Base-by-base conservation (phyloP, 2,797 vertebrate genomes). In the Apodemus agrarius region DNA sequence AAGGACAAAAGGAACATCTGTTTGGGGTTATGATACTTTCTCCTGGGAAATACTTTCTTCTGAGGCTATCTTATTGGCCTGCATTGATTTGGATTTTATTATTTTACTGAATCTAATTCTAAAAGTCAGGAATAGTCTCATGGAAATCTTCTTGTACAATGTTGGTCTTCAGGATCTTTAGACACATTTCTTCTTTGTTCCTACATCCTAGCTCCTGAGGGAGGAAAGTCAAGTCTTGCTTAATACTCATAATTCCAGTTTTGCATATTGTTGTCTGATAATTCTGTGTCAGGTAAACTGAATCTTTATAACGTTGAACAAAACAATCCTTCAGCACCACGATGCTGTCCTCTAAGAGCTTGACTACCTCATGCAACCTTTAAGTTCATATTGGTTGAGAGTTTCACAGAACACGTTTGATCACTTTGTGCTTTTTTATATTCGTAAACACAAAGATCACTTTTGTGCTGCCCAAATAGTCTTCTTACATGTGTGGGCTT, bases 1-100 rank as follows among this genome's bases (percentile, higher is more conserved):
- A 88, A 72, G 57, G 84, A 91, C 92, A 94, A 96, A 90, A 72
- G 43, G 84, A 92, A 91, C 92, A 92, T 69, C 82, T 95, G 88
- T 90, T 93, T 80, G 57, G 61, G 26, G 87, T 92, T 90, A 79
- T 22, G 46, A 52, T 79, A 85, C 79, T 94, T 46, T 95, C 83
- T 96, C 54, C 52, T n/a, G 59, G 86, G 29, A 19, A 90, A 59
- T 75, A 29, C 19, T 29, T 65, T 65, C 65, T 54, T 90, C 93
- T 83, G 37, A 93, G 49, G 94, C 43, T 75, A 49, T 97, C 26
- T 82, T 93, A 92, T 86, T 90, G 13, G 54, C 57, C 67, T 81
- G 69, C 61, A 78, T 74, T 95, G 40, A 94, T 93, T 95, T 91
- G 87, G 34, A 21, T 74, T 94, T 95, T 89, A 76, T 86, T 88